A percentile compares a stretch with the other conserved stretches of the same genome.
Evolutionary conservation across 2,888 invertebrate species (phyloP).

Genomic region (Trachelus tabidus): DNA sequence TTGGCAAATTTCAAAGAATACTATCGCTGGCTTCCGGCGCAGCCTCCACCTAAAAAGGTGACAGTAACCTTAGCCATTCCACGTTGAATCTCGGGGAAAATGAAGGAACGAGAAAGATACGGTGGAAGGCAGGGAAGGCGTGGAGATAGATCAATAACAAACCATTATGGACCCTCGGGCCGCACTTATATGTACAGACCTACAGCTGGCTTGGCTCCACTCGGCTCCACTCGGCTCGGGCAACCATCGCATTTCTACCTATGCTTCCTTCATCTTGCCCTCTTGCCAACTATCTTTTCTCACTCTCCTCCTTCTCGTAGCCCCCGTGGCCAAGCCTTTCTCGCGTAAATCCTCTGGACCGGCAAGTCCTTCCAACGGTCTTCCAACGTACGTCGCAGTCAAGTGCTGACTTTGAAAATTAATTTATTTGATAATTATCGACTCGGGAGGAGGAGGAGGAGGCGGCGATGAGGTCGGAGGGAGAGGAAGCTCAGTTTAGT

Average conservation of each 20-base stretch:
- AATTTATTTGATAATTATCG: no score
- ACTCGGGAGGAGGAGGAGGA: no score
- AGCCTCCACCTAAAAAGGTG: not conserved
- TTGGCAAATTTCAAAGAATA: not conserved
- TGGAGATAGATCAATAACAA: conserved; percentile 62
- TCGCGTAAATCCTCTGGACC: no score
- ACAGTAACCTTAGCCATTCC: not conserved
- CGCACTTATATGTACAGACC: conserved; percentile 14
- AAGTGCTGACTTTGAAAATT: no score
- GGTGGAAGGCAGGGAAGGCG: conserved; percentile 44
- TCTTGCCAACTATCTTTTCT: not conserved
- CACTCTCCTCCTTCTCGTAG: no score
- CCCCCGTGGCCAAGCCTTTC: no score
- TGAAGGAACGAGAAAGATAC: conserved; percentile 24
- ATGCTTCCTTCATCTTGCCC: not conserved
- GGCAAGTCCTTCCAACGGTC: no score
- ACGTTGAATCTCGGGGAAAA: conserved; percentile 17
- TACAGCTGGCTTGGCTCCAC: no score
- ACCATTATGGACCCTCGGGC: conserved; percentile 57
- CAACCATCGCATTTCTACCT: not conserved
- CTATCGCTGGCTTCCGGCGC: not conserved
- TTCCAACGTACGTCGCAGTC: no score
- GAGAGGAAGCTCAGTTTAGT: no score
- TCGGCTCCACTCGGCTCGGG: not conserved
- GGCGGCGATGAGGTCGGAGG: no score